Conservation (phyloP, 2,797 vertebrate genomes). For the Rhabdophis nuchalis region DNA sequence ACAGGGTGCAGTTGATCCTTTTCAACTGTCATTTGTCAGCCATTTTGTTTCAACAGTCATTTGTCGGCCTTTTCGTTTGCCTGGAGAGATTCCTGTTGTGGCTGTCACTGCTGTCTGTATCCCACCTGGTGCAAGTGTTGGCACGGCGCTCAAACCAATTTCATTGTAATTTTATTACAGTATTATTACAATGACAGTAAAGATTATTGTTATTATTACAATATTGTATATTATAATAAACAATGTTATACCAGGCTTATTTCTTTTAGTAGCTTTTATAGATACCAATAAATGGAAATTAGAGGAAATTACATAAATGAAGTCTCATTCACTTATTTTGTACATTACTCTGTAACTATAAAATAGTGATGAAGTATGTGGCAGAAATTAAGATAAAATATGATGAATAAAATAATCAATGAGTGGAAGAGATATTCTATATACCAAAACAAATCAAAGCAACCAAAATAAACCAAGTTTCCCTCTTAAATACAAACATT, state of each 20-base stretch:
- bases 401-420: not conserved
- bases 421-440: not conserved
- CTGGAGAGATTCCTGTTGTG: too few relatives aligned
- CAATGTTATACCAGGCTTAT: not conserved
- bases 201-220: too few relatives aligned
- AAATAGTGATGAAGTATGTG: not conserved
- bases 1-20: too few relatives aligned
- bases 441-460: not conserved
- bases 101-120: too few relatives aligned
- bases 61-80: too few relatives aligned
- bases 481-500: not conserved
- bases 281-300: not conserved
- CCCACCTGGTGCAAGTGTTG: too few relatives aligned
- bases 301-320: not conserved
- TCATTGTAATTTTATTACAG: too few relatives aligned
- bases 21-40: too few relatives aligned
- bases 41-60: too few relatives aligned
- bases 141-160: too few relatives aligned
- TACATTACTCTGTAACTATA: not conserved
- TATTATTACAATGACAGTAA: too few relatives aligned
- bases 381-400: not conserved
- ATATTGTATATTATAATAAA: not conserved
- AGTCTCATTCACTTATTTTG: not conserved
- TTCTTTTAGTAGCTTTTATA: not conserved
- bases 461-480: not conserved